A percentile compares a stretch with the other conserved stretches of the same genome.
Conservation (phyloP, 2,888 invertebrate species). For the Cotesia congregata region DNA sequence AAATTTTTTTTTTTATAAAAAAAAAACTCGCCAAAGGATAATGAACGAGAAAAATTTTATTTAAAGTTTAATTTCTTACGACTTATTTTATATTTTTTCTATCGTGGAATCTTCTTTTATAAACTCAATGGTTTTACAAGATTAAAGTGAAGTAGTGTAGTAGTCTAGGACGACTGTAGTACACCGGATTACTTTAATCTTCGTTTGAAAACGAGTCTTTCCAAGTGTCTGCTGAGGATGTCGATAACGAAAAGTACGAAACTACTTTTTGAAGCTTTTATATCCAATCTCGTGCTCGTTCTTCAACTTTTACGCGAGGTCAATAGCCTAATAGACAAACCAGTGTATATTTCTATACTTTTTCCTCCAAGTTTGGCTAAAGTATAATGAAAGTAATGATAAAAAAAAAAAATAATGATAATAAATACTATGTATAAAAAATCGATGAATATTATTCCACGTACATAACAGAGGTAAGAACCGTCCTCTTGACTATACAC, state of each 20-base stretch:
- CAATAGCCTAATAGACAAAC: constrained; percentile 31
- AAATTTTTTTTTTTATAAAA: not conserved
- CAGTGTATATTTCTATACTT: not conserved
- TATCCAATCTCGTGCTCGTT: constrained; percentile 31
- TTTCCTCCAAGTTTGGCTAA: not conserved
- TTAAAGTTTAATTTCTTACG: constrained; percentile 2
- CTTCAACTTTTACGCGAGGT: constrained; percentile 34
- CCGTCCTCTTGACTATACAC: constrained; percentile 19
- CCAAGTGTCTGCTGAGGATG: constrained; percentile 22
- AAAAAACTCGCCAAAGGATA: not conserved
- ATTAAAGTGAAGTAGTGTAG: constrained; percentile 14
- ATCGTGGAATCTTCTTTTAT: not conserved
- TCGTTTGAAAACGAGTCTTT: constrained; percentile 19
- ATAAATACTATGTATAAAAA: constrained; percentile 18
- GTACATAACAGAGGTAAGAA: constrained; percentile 28
- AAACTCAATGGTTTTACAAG: not conserved
- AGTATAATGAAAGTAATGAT: not conserved
- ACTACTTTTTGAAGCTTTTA: constrained; percentile 37
- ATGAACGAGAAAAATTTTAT: not conserved
- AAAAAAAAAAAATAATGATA: constrained; percentile 4
- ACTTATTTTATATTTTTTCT: not conserved
- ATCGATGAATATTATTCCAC: constrained; percentile 32
- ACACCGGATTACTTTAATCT: constrained; percentile 32
- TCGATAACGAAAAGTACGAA: constrained; percentile 38
- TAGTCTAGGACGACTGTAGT: constrained; percentile 12